These are phyloP conservation scores for Scarus forsteni DNA, from an alignment of 2,797 vertebrate genomes.

Conservation along the genomic window DNA sequence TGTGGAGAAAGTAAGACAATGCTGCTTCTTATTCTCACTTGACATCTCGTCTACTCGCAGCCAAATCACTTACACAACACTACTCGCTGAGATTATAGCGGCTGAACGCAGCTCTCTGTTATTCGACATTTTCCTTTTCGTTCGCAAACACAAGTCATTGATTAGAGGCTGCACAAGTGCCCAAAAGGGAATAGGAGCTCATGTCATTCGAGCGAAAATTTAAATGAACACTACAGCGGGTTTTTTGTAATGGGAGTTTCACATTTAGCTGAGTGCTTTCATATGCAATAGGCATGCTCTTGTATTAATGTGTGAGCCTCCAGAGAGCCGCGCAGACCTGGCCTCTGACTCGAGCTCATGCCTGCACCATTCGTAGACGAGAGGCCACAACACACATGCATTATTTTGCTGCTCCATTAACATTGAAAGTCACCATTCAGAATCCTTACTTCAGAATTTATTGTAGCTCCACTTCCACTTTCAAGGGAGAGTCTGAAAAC, in stretches of 20 bases:
- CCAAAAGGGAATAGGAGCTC: constrained; percentile 23
- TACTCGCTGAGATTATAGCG: constrained; percentile 41
- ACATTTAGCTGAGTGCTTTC: constrained; percentile 28
- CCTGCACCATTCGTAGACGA: constrained; percentile 60
- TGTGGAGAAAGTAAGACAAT: constrained; percentile 98
- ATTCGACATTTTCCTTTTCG: constrained; percentile 41
- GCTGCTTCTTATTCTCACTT: constrained; percentile 57
- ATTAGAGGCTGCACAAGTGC: constrained; percentile 37
- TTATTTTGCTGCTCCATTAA: constrained; percentile 56
- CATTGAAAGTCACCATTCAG: constrained; percentile 59
- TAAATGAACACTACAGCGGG: constrained; percentile 40
- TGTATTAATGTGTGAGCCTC: constrained; percentile 68
- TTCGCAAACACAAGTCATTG: constrained; percentile 38
- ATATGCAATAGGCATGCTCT: constrained; percentile 57
- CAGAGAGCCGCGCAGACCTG: constrained; percentile 51
- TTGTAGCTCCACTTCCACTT: constrained; percentile 47
- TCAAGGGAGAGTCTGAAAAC: constrained; percentile 51
- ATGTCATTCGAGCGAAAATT: constrained; percentile 20
- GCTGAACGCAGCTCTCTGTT: constrained; percentile 23
- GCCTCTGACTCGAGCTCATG: constrained; percentile 65
- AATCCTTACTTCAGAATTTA: constrained; percentile 79
- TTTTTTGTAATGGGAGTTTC: constrained; percentile 38
- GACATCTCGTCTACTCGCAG: constrained; percentile 27
- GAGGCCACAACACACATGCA: constrained; percentile 52
- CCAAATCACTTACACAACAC: constrained; percentile 43